Conservation (phyloP, 2,888 invertebrate genomes). For the Tetranychus truncatus region DNA sequence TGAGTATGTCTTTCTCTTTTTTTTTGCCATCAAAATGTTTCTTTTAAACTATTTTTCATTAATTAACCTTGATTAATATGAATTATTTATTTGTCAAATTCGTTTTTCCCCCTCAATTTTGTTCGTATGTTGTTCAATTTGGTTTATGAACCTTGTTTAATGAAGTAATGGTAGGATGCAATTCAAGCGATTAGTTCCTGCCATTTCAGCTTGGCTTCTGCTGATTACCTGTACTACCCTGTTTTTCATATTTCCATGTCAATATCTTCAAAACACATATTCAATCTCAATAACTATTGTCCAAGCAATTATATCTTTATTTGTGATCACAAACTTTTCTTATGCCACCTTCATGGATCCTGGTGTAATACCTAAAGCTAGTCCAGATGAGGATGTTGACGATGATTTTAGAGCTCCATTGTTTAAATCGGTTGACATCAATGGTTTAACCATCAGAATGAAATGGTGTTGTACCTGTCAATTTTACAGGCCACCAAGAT, state of each 20-base stretch:
- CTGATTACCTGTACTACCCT: constrained; percentile 76
- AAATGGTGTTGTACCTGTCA: constrained; percentile 99
- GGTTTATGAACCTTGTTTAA: background rate
- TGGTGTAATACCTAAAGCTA: constrained; percentile 95
- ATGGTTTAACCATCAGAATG: constrained; percentile 96
- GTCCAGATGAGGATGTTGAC: constrained; percentile 87
- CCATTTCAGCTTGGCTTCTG: constrained; percentile 92
- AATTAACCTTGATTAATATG: too few species aligned
- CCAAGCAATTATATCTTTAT: constrained; percentile 85
- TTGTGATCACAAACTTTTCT: constrained; percentile 94
- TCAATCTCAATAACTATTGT: constrained; percentile 70
- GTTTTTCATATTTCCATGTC: constrained; percentile 94
- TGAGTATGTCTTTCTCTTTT: too few species aligned
- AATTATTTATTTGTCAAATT: too few species aligned
- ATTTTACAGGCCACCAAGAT: constrained; percentile 95
- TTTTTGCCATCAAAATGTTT: too few species aligned
- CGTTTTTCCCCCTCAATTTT: too few species aligned
- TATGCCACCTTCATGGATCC: constrained; percentile 99
- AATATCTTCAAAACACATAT: constrained; percentile 59
- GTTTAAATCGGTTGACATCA: constrained; percentile 92
- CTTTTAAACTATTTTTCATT: too few species aligned
- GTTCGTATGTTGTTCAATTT: background rate
- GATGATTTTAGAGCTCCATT: constrained; percentile 90
- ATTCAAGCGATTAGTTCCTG: constrained; percentile 61
- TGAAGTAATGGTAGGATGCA: constrained; percentile 18